phyloP scores from a whole-genome alignment of 2,113 vertebrate species.

The Odocoileus hemionus region DNA sequence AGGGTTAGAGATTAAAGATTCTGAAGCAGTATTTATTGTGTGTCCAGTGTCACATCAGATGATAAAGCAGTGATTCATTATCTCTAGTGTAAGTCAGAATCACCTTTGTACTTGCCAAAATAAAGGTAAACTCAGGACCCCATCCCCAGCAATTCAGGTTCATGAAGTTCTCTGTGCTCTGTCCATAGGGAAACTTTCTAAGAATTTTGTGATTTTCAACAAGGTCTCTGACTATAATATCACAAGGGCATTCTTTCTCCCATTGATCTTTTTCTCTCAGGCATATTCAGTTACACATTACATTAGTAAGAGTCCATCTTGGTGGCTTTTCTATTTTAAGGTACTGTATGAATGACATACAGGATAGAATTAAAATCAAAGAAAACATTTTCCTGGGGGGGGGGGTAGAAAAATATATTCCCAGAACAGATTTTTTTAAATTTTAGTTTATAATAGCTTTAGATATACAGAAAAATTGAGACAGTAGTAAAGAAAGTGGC shows the following conservation, averaged over 20 bases:
- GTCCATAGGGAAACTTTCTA: not conserved
- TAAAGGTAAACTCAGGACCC: not conserved
- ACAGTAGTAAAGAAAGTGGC: not conserved
- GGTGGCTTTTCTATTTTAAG: conserved; percentile 17
- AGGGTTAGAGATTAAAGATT: conserved; percentile 4
- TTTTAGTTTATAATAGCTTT: not conserved
- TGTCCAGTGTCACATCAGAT: not conserved
- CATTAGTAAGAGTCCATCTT: not conserved
- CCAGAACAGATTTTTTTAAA: not conserved
- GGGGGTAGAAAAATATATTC: not conserved
- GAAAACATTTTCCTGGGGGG: not conserved
- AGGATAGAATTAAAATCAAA: conserved; percentile 13
- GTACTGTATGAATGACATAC: not conserved
- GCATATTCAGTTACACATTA: not conserved
- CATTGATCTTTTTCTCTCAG: conserved; percentile 23
- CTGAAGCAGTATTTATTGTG: not conserved
- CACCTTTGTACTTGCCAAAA: not conserved
- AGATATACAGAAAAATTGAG: not conserved
- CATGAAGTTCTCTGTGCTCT: not conserved
- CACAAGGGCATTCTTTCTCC: not conserved
- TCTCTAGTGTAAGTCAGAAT: not conserved
- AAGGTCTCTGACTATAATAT: not conserved
- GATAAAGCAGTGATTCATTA: not conserved
- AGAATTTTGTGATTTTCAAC: not conserved
- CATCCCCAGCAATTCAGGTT: not conserved